Conservation (phyloP, 2,888 invertebrate species). For the Lydus trimaculatus region DNA sequence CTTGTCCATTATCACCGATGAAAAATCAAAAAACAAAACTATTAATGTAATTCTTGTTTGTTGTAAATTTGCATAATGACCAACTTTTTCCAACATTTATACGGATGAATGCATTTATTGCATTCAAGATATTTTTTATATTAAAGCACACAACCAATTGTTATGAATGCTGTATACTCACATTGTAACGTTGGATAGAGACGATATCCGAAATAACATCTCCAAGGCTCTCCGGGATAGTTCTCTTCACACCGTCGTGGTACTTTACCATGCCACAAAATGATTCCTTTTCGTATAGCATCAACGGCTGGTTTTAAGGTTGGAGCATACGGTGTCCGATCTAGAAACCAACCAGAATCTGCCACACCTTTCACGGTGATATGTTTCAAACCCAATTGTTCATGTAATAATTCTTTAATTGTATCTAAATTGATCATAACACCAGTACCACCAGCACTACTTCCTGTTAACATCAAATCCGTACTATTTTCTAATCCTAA, state of each 20-base stretch:
- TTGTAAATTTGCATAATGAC: neutral
- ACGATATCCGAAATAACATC: constrained; percentile 91
- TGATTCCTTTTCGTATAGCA: constrained; percentile 77
- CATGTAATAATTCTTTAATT: constrained; percentile 74
- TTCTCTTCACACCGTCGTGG: constrained; percentile 78
- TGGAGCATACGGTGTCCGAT: constrained; percentile 78
- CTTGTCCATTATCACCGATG: neutral
- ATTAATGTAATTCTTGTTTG: neutral
- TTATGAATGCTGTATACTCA: constrained; percentile 62
- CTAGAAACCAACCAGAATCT: constrained; percentile 96
- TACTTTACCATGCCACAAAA: constrained; percentile 80
- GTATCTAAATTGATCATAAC: constrained; percentile 91
- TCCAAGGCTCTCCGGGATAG: constrained; percentile 80
- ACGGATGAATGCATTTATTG: neutral
- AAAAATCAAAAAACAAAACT: neutral
- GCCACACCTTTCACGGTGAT: constrained; percentile 83
- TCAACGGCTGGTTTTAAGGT: constrained; percentile 64
- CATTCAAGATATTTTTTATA: neutral
- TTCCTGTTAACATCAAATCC: constrained; percentile 81
- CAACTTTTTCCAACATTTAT: neutral
- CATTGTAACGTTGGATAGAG: constrained; percentile 85
- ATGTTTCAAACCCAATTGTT: constrained; percentile 63
- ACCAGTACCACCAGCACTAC: constrained; percentile 93
- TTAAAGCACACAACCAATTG: neutral
- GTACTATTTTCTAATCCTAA: constrained; percentile 75